phyloP scores from a whole-genome alignment of 2,888 invertebrate species.

The Pseudoips prasinana region DNA sequence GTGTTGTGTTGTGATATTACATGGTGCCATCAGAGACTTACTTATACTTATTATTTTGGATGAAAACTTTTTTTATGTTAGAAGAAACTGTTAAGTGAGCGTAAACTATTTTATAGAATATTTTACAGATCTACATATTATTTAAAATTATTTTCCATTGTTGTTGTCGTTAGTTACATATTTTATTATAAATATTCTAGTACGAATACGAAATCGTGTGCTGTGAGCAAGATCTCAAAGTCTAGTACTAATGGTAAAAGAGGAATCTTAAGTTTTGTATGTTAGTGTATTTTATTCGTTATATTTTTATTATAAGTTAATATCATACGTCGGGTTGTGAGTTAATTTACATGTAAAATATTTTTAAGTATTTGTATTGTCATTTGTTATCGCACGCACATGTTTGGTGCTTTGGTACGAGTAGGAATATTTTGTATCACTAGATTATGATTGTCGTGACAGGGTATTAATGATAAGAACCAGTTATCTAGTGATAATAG shows the following conservation, averaged over 20 bases:
- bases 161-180: conserved; percentile 1
- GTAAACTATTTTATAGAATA: conserved; percentile 10
- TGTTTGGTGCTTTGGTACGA: neutral
- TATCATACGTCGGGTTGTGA: conserved; percentile 26
- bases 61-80: conserved; percentile 21
- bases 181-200: conserved; percentile 7
- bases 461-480: conserved; percentile 39
- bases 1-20: conserved; percentile 43
- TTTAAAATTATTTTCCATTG: conserved; percentile 1
- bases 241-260: conserved; percentile 20
- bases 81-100: conserved; percentile 18
- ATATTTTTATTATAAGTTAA: conserved; percentile 11
- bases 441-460: conserved; percentile 26
- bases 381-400: conserved; percentile 18
- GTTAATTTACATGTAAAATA: conserved; percentile 6
- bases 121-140: neutral
- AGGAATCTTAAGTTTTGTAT: conserved; percentile 27
- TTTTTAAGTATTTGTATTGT: neutral
- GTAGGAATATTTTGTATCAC: conserved; percentile 12
- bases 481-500: conserved; percentile 15
- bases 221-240: conserved; percentile 75
- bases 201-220: conserved; percentile 43
- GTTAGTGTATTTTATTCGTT: neutral
- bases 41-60: conserved; percentile 11
- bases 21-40: conserved; percentile 48